These are phyloP conservation scores for Rhadina sibilatrix DNA, from an alignment of 2,113 vertebrate genomes.

Conservation along the genomic window DNA sequence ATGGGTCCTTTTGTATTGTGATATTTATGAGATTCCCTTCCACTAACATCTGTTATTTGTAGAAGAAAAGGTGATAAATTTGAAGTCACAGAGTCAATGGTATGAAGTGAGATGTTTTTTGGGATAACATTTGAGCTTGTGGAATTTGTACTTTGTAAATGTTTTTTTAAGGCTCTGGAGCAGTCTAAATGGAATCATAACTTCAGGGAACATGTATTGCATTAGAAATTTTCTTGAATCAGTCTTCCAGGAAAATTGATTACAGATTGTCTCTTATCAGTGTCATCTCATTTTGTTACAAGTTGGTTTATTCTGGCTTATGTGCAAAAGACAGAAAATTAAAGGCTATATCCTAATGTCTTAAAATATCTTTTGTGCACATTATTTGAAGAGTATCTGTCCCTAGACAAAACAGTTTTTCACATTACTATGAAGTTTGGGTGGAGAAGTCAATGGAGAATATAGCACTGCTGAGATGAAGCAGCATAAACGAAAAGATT, in stretches of 20 bases:
- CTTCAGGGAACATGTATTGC: background rate
- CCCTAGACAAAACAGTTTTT: background rate
- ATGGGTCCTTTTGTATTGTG: background rate
- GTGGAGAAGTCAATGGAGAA: background rate
- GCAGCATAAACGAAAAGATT: background rate
- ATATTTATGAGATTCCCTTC: background rate
- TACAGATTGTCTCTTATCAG: background rate
- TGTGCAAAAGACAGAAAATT: background rate
- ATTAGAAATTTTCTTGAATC: background rate
- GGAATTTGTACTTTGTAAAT: background rate
- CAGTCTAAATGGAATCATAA: background rate
- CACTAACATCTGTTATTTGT: background rate
- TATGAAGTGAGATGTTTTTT: background rate
- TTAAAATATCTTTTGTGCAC: background rate
- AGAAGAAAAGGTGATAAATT: constrained; percentile 25
- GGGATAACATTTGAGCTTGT: background rate
- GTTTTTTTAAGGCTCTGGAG: constrained; percentile 9
- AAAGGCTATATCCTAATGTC: background rate
- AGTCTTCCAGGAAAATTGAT: background rate
- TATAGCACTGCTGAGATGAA: background rate
- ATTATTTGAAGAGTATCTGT: background rate
- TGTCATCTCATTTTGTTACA: background rate
- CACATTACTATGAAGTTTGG: background rate
- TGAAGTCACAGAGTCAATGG: constrained; percentile 22
- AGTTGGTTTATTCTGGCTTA: background rate